Conservation (phyloP, 2,888 invertebrate species). For the Drosophila paranaensis region DNA sequence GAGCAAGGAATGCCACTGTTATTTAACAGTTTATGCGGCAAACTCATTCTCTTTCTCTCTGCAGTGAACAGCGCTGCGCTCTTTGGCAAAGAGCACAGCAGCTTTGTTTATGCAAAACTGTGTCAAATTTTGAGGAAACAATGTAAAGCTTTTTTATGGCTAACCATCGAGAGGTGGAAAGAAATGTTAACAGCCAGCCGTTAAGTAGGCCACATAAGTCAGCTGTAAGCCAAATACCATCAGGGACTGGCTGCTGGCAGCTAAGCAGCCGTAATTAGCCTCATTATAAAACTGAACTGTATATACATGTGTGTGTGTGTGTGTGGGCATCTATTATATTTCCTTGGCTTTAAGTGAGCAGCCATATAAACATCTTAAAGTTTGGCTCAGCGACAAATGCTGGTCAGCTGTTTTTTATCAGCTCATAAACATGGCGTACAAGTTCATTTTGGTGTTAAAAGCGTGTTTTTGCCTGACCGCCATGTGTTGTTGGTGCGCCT, state of each 20-base stretch:
- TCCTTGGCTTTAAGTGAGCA: slow-evolving; percentile 21
- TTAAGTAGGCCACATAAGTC: slow-evolving; percentile 51
- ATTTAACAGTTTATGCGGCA: background rate
- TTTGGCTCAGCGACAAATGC: slow-evolving; percentile 63
- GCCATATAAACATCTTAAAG: slow-evolving; percentile 26
- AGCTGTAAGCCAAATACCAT: slow-evolving; percentile 18
- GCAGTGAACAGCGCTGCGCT: slow-evolving; percentile 46
- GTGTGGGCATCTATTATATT: slow-evolving; percentile 6
- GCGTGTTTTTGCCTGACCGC: slow-evolving; percentile 65
- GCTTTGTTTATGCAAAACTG: slow-evolving; percentile 41
- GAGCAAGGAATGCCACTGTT: slow-evolving; percentile 9
- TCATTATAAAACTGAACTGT: slow-evolving; percentile 3
- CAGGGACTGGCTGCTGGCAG: slow-evolving; percentile 6
- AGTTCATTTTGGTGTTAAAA: slow-evolving; percentile 80
- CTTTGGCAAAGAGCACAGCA: slow-evolving; percentile 54
- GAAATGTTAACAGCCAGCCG: slow-evolving; percentile 46
- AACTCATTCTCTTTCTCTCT: background rate
- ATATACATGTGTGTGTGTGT: background rate
- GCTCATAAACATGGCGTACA: slow-evolving; percentile 79
- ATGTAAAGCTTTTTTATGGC: slow-evolving; percentile 64
- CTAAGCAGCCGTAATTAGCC: slow-evolving; percentile 41
- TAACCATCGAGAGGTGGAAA: slow-evolving; percentile 37
- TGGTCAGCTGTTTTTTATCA: slow-evolving; percentile 82
- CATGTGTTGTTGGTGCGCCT: slow-evolving; percentile 52
- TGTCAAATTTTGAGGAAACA: slow-evolving; percentile 43